Conservation (phyloP, 2,797 vertebrate species). For the Brachyrhaphis roseni region DNA sequence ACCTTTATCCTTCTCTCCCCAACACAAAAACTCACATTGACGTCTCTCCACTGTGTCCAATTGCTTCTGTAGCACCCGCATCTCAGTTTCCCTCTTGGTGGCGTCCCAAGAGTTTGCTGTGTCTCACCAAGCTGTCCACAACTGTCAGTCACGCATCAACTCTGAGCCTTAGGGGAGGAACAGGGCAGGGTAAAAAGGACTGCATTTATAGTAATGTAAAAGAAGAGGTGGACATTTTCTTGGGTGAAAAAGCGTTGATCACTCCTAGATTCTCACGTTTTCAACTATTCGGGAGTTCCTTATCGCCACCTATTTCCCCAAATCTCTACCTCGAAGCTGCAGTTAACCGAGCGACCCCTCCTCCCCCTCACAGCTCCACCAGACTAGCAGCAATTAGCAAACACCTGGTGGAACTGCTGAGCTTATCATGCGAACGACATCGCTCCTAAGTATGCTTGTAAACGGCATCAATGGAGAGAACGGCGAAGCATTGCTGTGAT, state of each 20-base stretch:
- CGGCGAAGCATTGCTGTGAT: neutral
- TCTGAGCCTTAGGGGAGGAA: slow-evolving; percentile 55
- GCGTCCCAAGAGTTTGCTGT: slow-evolving; percentile 70
- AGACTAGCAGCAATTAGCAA: neutral
- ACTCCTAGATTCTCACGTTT: too few species aligned
- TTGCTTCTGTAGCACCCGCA: slow-evolving; percentile 29
- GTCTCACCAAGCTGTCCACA: slow-evolving; percentile 73
- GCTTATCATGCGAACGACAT: neutral
- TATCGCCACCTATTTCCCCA: too few species aligned
- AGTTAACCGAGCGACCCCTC: too few species aligned
- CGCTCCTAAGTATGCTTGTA: neutral
- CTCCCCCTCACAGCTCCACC: neutral
- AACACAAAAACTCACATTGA: slow-evolving; percentile 30
- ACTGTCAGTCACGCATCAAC: slow-evolving; percentile 77
- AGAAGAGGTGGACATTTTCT: neutral
- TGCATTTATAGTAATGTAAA: slow-evolving; percentile 14
- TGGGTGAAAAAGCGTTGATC: neutral
- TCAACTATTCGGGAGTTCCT: too few species aligned
- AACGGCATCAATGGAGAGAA: neutral
- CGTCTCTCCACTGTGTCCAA: slow-evolving; percentile 11
- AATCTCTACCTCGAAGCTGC: too few species aligned
- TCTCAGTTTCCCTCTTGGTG: slow-evolving; percentile 47
- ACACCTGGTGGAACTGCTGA: neutral
- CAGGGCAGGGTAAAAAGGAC: slow-evolving; percentile 24
- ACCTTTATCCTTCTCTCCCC: slow-evolving; percentile 6